These are phyloP conservation scores for Galerucella pusilla DNA, from an alignment of 2,888 invertebrate genomes.

Conservation along the genomic window DNA sequence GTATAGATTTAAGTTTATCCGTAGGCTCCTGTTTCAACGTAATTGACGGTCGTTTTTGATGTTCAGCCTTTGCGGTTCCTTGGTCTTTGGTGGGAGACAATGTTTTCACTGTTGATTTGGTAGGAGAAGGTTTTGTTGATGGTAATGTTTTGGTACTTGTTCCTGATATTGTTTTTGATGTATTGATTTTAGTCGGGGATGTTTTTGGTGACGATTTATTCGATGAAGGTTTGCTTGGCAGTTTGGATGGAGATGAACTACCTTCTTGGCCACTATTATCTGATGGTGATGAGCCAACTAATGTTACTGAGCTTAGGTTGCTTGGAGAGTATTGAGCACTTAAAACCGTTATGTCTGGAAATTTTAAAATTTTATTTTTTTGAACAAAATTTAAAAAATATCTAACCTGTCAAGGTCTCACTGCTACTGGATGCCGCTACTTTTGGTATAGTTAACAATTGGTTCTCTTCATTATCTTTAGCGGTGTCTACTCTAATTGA, in stretches of 20 bases:
- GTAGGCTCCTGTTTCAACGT: conserved; percentile 37
- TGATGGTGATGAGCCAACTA: conserved; percentile 72
- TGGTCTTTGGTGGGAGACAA: conserved; percentile 39
- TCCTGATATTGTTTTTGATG: conserved; percentile 18
- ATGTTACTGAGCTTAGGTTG: conserved; percentile 78
- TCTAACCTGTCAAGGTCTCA: conserved; percentile 78
- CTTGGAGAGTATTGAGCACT: conserved; percentile 79
- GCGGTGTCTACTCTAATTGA: conserved; percentile 65
- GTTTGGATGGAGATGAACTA: conserved; percentile 18
- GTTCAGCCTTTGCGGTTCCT: conserved; percentile 26
- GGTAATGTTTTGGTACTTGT: conserved; percentile 38
- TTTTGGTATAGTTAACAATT: conserved; percentile 77
- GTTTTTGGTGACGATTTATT: conserved; percentile 27
- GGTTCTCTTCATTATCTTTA: conserved; percentile 65
- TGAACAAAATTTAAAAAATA: not conserved
- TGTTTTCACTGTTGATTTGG: conserved; percentile 37
- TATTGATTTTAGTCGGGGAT: conserved; percentile 12
- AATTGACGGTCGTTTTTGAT: conserved; percentile 43
- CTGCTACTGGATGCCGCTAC: conserved; percentile 81
- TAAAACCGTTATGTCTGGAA: conserved; percentile 64
- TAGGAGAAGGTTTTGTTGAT: conserved; percentile 39
- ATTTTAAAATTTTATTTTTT: conserved; percentile 7
- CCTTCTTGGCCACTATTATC: conserved; percentile 59
- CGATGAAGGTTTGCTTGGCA: conserved; percentile 28
- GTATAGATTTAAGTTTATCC: conserved; percentile 43